Percentiles rank a stretch among this genome's conserved stretches.
Conservation (phyloP, 1,140 invertebrate genomes). For the Eupristina koningsbergeri region DNA sequence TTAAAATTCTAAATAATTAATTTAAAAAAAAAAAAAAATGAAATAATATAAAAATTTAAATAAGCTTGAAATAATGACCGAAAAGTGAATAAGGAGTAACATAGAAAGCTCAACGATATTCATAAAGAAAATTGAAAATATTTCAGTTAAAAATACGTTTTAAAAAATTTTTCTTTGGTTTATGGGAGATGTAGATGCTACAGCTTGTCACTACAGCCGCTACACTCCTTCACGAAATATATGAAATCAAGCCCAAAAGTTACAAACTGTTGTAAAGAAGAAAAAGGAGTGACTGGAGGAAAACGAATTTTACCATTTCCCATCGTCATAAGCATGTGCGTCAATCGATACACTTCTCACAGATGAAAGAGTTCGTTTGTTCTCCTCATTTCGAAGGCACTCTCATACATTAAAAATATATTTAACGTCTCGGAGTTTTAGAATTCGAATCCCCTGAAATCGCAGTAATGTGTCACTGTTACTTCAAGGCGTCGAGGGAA, state of each 20-base stretch:
- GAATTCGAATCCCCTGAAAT: conserved; percentile 15
- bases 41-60: too few species aligned
- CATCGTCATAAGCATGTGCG: not conserved
- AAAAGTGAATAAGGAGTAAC: too few species aligned
- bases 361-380: conserved; percentile 47
- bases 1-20: too few species aligned
- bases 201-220: too few species aligned
- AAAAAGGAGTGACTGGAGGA: not conserved
- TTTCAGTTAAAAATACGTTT: not conserved
- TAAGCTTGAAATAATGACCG: too few species aligned
- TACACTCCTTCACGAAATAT: too few species aligned
- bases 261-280: not conserved
- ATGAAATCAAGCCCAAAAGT: not conserved
- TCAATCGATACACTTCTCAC: conserved; percentile 43
- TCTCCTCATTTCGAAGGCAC: not conserved
- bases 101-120: too few species aligned
- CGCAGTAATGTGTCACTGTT: not conserved
- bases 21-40: too few species aligned
- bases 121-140: too few species aligned
- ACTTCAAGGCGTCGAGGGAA: conserved; percentile 21
- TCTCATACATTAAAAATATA: conserved; percentile 33
- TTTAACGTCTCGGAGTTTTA: not conserved
- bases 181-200: too few species aligned
- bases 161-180: too few species aligned
- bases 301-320: too few species aligned